Evolutionary conservation across 2,888 invertebrate species (phyloP), one percentile per base, ranked within the genome.

Genomic region (Trachelus troglodyta): DNA sequence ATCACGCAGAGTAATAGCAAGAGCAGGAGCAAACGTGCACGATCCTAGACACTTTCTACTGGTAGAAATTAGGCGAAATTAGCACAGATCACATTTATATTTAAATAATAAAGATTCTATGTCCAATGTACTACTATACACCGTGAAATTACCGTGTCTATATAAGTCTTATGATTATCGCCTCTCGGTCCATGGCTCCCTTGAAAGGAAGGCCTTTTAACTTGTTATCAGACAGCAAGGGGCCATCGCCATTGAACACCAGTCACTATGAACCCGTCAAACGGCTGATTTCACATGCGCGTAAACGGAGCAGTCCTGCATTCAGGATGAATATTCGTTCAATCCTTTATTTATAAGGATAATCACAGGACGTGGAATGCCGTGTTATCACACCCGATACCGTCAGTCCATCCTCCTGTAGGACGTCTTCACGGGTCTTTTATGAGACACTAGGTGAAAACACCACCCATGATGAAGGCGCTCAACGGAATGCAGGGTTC

Each of bases 391-490:
- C 34, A 34, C 12, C 15, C 12, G 56, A 37, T n/a, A 33, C 15
- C 12, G 23, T 34, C 40, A 34, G 31, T 30, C 73, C 23, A 11
- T n/a, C 69, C n/a, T 69, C 9, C 11, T 11, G 31, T n/a, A 12
- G 31, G 73, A 30, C 23, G 33, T 34, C 34, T 35, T n/a, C 73
- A 74, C 75, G n/a, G 56, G 33, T 75, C 69, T 77, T 69, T 37
- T 34, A 77, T 23, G 56, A 56, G 23, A 23, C 23, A 56, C 56
- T 80, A 85, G 82, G 86, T 85, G 86, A 87, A 87, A 87, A 87
- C 84, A 87, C 82, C 56, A 56, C 56, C 83, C 85, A 84, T 86
- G 83, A 83, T 86, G 84, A 84, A 87, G 83, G 86, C 83, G 82
- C 80, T 80, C 81, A 85, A 82, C 80, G 82, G 83, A 56, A 71